These are phyloP conservation scores for Frieseomelitta varia DNA, from an alignment of 1,140 invertebrate species.

Conservation along the genomic window DNA sequence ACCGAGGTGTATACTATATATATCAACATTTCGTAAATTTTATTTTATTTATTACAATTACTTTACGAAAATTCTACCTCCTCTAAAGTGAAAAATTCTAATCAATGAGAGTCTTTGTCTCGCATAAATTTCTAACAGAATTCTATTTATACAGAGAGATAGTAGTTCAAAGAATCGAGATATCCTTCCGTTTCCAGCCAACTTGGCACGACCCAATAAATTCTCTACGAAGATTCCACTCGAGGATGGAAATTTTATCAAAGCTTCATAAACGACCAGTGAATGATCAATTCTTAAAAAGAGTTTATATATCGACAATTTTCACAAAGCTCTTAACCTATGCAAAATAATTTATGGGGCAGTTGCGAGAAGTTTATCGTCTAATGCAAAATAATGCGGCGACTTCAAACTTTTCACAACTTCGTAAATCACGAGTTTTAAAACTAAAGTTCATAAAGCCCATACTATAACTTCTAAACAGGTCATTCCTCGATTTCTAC, in stretches of 20 bases:
- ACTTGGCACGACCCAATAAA: background rate
- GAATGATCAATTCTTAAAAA: background rate
- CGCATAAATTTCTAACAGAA: background rate
- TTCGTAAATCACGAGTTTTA: background rate
- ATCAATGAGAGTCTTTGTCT: background rate
- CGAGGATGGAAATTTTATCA: background rate
- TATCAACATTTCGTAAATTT: too few species aligned
- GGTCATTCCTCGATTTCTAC: too few species aligned
- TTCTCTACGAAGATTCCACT: background rate
- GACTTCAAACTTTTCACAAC: background rate
- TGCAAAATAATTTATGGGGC: background rate
- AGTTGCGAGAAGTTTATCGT: too few species aligned
- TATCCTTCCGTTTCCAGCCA: background rate
- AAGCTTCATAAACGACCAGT: background rate
- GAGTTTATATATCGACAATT: background rate
- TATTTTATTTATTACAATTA: background rate
- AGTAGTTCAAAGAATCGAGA: background rate
- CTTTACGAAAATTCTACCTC: background rate
- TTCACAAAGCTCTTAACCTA: background rate
- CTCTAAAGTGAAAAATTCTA: background rate
- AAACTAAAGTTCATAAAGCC: background rate
- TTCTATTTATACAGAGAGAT: background rate
- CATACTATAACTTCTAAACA: background rate
- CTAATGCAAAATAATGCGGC: constrained; percentile 1
- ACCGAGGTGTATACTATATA: too few species aligned